A percentile compares a stretch with the other conserved stretches of the same genome.
Conservation (phyloP, 2,888 invertebrate genomes). For the Euphydryas editha region DNA sequence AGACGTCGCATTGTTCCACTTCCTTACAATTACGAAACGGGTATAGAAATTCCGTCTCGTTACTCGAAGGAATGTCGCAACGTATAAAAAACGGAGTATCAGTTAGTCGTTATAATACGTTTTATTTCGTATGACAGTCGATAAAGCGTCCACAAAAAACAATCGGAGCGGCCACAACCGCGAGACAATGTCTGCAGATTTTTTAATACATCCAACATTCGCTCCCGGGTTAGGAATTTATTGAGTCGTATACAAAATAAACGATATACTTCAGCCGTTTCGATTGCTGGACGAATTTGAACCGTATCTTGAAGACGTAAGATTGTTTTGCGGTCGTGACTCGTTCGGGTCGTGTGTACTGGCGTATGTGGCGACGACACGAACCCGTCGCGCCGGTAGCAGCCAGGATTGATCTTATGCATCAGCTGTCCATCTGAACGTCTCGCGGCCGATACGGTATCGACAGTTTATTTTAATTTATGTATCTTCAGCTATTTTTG, state of each 20-base stretch:
- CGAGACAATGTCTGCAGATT: conserved; percentile 65
- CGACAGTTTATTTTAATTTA: conserved; percentile 34
- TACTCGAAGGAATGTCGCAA: conserved; percentile 19
- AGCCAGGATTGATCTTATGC: conserved; percentile 72
- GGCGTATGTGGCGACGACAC: conserved; percentile 44
- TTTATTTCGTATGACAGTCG: conserved; percentile 61
- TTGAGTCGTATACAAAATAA: conserved; percentile 76
- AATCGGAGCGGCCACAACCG: conserved; percentile 26
- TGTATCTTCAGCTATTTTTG: conserved; percentile 29
- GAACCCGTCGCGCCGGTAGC: conserved; percentile 63
- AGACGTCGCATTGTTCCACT: not conserved
- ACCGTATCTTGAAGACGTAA: conserved; percentile 9
- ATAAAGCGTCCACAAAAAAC: conserved; percentile 49
- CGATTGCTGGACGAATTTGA: conserved; percentile 10
- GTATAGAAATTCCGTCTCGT: conserved; percentile 7
- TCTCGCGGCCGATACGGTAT: conserved; percentile 49
- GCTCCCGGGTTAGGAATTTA: conserved; percentile 74
- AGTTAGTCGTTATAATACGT: conserved; percentile 58
- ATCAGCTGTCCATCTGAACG: conserved; percentile 74
- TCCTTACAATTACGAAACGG: not conserved
- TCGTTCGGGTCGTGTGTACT: conserved; percentile 12
- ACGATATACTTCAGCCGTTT: conserved; percentile 47
- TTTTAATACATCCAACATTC: conserved; percentile 70
- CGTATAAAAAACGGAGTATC: conserved; percentile 32
- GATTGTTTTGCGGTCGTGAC: conserved; percentile 5